Conservation (phyloP, 2,888 invertebrate species). For the Melanostoma scalare region DNA sequence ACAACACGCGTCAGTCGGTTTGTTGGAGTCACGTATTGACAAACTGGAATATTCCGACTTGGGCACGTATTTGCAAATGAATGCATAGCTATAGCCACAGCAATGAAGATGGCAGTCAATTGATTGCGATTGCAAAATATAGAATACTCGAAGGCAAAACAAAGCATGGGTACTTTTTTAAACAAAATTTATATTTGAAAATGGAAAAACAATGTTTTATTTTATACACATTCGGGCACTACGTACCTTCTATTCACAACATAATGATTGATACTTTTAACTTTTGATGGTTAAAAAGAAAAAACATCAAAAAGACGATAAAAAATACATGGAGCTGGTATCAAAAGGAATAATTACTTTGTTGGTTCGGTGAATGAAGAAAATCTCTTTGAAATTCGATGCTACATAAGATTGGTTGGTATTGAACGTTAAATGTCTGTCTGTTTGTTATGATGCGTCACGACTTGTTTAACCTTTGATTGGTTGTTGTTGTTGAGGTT, state of each 20-base stretch:
- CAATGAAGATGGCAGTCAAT: neutral
- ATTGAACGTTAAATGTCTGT: slow-evolving; percentile 45
- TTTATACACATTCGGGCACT: slow-evolving; percentile 47
- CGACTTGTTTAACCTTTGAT: slow-evolving; percentile 10
- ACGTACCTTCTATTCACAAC: slow-evolving; percentile 44
- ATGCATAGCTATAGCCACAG: neutral
- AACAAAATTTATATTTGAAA: slow-evolving; percentile 60
- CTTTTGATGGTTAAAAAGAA: slow-evolving; percentile 13
- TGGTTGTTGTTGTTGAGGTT: slow-evolving; percentile 54
- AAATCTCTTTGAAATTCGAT: slow-evolving; percentile 45
- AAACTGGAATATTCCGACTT: too few species aligned
- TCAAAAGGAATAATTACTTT: slow-evolving; percentile 52
- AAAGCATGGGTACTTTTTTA: slow-evolving; percentile 10
- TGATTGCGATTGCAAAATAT: neutral
- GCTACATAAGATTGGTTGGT: slow-evolving; percentile 15
- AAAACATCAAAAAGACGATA: slow-evolving; percentile 1
- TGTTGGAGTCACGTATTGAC: too few species aligned
- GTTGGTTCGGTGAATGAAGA: slow-evolving; percentile 23
- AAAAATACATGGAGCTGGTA: slow-evolving; percentile 37
- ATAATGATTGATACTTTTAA: slow-evolving; percentile 35
- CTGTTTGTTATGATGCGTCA: slow-evolving; percentile 31
- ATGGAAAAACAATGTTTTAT: slow-evolving; percentile 35
- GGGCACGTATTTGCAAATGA: too few species aligned
- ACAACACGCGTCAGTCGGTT: too few species aligned
- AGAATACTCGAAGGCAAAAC: neutral